Percentiles rank a stretch among this genome's conserved stretches.
Evolutionary conservation across 37 sponge, comb jelly and placozoan species (phyloP).

Genomic region (Chondrosia reniformis): DNA sequence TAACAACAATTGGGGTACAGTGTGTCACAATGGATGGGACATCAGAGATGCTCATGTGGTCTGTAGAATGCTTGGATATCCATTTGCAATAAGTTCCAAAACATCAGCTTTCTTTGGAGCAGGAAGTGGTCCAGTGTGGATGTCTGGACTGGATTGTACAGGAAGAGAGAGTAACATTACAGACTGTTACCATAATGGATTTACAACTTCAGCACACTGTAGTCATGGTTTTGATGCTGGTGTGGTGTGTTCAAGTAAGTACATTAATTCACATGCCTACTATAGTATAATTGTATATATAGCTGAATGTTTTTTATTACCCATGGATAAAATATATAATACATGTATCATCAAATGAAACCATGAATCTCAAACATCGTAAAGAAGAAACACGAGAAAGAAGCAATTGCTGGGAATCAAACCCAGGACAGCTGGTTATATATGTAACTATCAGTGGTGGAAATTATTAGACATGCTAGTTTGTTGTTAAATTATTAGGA

Average conservation of each 20-base stretch:
- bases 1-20: constrained; percentile 26
- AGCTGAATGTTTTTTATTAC: too few species aligned
- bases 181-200: constrained; percentile 1
- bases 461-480: too few species aligned
- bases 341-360: too few species aligned
- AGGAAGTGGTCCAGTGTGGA: constrained; percentile 9
- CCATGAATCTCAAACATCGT: too few species aligned
- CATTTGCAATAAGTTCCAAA: not conserved
- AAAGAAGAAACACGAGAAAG: too few species aligned
- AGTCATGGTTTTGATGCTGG: constrained; percentile 5
- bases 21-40: constrained; percentile 28
- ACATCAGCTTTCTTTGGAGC: not conserved
- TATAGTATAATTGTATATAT: too few species aligned
- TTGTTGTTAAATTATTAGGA: too few species aligned
- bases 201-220: not conserved
- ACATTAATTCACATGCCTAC: too few species aligned
- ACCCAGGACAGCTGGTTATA: too few species aligned
- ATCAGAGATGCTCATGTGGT: constrained; percentile 9
- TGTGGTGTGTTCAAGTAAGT: constrained; percentile 11
- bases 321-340: too few species aligned
- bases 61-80: constrained; percentile 10
- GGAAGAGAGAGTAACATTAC: constrained; percentile 10
- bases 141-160: not conserved
- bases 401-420: too few species aligned
- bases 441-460: too few species aligned